Evolutionary conservation across 2,888 invertebrate genomes (phyloP), one percentile per base, ranked within the genome.

Genomic region (Mesorhabditis sp.): DNA sequence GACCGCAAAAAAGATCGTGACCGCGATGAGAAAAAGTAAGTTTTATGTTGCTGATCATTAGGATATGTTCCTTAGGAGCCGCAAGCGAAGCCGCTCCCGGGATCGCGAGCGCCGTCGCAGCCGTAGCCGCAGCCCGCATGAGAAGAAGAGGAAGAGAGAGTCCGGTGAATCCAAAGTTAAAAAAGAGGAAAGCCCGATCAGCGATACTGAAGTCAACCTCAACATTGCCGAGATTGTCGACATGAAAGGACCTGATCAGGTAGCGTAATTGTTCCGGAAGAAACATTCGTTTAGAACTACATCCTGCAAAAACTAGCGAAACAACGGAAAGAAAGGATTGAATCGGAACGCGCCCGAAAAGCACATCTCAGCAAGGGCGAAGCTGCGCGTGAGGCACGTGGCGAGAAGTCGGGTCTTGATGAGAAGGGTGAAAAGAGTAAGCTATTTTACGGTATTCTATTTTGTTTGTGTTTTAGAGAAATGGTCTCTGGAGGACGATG

Each of bases 401-500:
- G 44, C 28, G 4, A 42, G 6, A 28, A 28, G 28, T 28, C 28
- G 28, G 28, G 28, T 28, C 28, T 28, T 28, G 28, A 28, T 28
- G 28, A 28, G 28, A 28, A 28, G 28, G 28, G 28, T 28, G 28
- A 28, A 28, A 28, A 28, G 28, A 28, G 28, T 28, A 28, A 28
- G 28, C 28, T 28, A 28, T 28, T 28, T 28, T 28, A 28, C 28
- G 28, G 28, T 28, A 28, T 28, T 28, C 28, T 28, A 28, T 28
- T 28, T 28, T 28, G 28, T 28, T 28, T 28, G 63, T 5, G n/a
- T 66, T 66, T 41, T 61, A 13, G 66, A 72, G 64, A 72, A 69
- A 65, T 96, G 96, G 94, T 94, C 94, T 70, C 88, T 96, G 69
- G 94, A 96, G 86, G 95, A 96, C 87, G 96, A 97, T 85, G 95